These are phyloP conservation scores for Menura novaehollandiae DNA, from an alignment of 2,113 vertebrate species.

Conservation along the genomic window DNA sequence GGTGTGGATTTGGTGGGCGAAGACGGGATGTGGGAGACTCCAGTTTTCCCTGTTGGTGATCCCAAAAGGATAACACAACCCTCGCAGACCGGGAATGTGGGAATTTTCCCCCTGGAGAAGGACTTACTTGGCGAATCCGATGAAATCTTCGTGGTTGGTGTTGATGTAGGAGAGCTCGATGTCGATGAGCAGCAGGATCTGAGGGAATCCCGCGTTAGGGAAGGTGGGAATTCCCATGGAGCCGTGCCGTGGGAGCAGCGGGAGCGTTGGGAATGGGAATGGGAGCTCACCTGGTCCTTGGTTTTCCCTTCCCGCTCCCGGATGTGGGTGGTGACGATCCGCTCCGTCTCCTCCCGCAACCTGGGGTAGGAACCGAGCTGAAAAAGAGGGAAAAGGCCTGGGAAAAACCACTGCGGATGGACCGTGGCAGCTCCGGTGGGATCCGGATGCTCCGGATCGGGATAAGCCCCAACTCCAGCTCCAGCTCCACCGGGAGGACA, in stretches of 20 bases:
- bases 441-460: background rate
- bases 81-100: background rate
- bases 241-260: background rate
- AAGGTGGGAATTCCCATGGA: fast-evolving
- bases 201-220: fast-evolving
- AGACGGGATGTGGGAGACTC: background rate
- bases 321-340: slow-evolving; percentile 92
- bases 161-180: slow-evolving; percentile 98
- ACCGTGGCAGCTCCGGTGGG: background rate
- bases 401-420: background rate
- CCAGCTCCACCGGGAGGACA: no score
- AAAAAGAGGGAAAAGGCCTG: background rate
- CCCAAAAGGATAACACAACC: background rate
- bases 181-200: slow-evolving; percentile 96
- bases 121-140: slow-evolving; percentile 96
- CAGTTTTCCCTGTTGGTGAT: fast-evolving
- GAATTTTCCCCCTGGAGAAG: fast-evolving
- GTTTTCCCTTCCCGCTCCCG: slow-evolving; percentile 90
- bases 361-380: slow-evolving; percentile 91
- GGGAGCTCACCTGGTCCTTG: slow-evolving; percentile 87
- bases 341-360: slow-evolving; percentile 91
- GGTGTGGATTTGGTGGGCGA: background rate
- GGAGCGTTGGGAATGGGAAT: fast-evolving
- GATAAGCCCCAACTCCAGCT: background rate
- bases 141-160: slow-evolving; percentile 99